Evolutionary conservation across 1,140 invertebrate species (phyloP).

Genomic region (Ylistrum balloti): DNA sequence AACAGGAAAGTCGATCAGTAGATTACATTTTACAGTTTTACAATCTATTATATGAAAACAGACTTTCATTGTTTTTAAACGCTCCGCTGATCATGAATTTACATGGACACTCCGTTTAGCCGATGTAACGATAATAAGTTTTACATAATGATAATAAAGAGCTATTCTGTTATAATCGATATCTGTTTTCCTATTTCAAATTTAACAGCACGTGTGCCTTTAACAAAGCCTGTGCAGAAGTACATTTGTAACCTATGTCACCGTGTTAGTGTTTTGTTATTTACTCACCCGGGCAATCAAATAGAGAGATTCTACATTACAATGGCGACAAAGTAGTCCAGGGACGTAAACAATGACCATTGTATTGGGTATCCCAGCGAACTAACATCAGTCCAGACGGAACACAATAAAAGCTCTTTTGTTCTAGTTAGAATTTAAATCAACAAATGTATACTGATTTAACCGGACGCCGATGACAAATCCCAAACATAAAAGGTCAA

Average conservation of each 20-base stretch:
- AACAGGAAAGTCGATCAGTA: neutral
- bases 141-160: neutral
- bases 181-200: neutral
- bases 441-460: neutral
- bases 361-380: neutral
- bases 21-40: neutral
- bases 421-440: slow-evolving; percentile 18
- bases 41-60: neutral
- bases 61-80: neutral
- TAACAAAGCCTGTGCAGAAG: neutral
- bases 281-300: neutral
- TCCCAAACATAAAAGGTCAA: too few species aligned
- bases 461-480: neutral
- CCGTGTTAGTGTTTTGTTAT: neutral
- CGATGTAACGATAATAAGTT: neutral
- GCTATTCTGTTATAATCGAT: neutral
- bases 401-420: neutral
- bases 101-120: neutral
- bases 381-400: neutral
- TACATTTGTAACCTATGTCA: slow-evolving; percentile 11
- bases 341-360: neutral
- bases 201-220: neutral
- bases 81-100: neutral
- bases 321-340: neutral
- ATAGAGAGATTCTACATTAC: slow-evolving; percentile 3